Percentiles rank a stretch among this genome's conserved stretches.
These are phyloP conservation scores for Austrofundulus limnaeus DNA, from an alignment of 2,113 vertebrate genomes.

Conservation along the genomic window DNA sequence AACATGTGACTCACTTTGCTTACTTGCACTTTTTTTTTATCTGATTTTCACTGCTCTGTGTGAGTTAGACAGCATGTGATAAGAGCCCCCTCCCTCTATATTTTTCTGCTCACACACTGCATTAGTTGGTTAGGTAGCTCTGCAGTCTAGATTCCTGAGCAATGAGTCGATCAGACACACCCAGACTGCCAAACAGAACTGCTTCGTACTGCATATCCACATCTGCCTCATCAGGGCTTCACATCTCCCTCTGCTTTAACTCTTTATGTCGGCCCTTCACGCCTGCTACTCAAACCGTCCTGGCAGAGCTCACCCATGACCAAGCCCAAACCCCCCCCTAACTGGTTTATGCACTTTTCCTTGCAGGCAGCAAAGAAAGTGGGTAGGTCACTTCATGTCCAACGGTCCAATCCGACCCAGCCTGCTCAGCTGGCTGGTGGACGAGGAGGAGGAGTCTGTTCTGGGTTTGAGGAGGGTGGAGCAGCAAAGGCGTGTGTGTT, in stretches of 20 bases:
- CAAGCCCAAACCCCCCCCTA: conserved; percentile 18
- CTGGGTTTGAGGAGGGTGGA: conserved; percentile 59
- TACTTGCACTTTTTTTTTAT: neutral
- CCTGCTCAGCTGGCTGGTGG: conserved; percentile 41
- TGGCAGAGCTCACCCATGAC: neutral
- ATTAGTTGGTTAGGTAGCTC: conserved; percentile 45
- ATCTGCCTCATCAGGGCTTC: neutral
- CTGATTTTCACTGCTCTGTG: conserved; percentile 18
- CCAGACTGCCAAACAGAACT: conserved; percentile 54
- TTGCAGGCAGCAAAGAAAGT: conserved; percentile 37
- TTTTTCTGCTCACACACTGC: conserved; percentile 19
- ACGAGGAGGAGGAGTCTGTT: conserved; percentile 51
- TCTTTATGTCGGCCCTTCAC: neutral
- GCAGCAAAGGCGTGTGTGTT: conserved; percentile 42
- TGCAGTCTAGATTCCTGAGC: conserved; percentile 74
- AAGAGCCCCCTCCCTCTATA: conserved; percentile 14
- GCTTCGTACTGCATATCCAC: conserved; percentile 24
- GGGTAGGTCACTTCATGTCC: conserved; percentile 31
- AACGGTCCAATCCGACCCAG: conserved; percentile 61
- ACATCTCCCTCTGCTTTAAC: neutral
- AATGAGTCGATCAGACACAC: conserved; percentile 75
- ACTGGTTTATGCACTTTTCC: conserved; percentile 55
- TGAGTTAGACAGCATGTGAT: conserved; percentile 39
- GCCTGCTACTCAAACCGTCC: conserved; percentile 16
- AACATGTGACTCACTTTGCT: neutral